Evolutionary conservation across 2,888 invertebrate species (phyloP).

Genomic region (Unio pictorum): DNA sequence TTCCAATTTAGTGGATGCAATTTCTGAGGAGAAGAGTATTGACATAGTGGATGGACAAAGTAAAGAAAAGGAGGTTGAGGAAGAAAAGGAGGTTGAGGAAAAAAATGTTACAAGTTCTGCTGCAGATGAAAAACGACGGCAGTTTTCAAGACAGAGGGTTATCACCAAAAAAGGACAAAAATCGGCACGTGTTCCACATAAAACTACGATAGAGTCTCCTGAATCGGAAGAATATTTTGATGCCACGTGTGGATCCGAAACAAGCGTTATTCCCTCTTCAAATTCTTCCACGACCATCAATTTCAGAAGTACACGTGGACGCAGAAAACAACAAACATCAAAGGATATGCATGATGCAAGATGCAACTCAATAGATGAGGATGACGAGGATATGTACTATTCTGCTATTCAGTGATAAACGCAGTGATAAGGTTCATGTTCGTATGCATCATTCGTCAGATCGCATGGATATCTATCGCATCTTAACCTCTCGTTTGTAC

Average conservation of each 20-base stretch:
- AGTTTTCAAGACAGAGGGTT: neutral
- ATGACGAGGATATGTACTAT: slow-evolving; percentile 13
- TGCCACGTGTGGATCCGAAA: too few relatives aligned
- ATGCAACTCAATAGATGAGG: slow-evolving; percentile 42
- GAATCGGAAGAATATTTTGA: too few relatives aligned
- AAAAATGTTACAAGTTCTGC: neutral
- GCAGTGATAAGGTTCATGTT: too few relatives aligned
- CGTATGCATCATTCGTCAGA: too few relatives aligned
- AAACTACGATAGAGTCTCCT: too few relatives aligned
- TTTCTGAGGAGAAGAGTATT: slow-evolving; percentile 13
- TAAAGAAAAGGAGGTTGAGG: neutral
- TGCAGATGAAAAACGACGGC: neutral
- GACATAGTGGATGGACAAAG: slow-evolving; percentile 5
- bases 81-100: neutral
- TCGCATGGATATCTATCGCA: too few relatives aligned
- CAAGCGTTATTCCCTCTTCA: too few relatives aligned
- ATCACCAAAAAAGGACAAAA: slow-evolving; percentile 1
- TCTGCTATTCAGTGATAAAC: too few relatives aligned
- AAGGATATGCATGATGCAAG: slow-evolving; percentile 27
- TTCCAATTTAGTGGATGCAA: slow-evolving; percentile 1
- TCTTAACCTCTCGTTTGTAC: too few relatives aligned
- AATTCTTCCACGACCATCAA: too few relatives aligned
- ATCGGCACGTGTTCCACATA: too few relatives aligned
- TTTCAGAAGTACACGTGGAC: slow-evolving; percentile 24
- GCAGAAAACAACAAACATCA: slow-evolving; percentile 24